phyloP scores from a whole-genome alignment of 2,797 vertebrate species.

The Buceros bicornis region DNA sequence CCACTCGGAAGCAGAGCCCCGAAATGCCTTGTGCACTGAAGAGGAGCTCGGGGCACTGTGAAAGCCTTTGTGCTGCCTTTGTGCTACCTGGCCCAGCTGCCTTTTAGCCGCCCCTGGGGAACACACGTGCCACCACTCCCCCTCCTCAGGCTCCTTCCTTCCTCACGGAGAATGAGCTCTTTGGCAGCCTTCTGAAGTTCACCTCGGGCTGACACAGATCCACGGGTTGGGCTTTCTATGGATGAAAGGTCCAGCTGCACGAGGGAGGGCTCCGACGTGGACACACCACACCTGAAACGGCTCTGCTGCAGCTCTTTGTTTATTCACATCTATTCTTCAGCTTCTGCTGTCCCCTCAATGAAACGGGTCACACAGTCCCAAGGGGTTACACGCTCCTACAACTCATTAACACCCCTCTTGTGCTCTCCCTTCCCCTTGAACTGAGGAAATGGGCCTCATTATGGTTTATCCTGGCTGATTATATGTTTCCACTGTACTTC shows the following conservation, averaged over 20 bases:
- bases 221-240: background rate
- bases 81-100: background rate
- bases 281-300: background rate
- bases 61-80: background rate
- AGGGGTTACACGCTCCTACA: background rate
- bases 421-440: background rate
- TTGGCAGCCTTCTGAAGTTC: background rate
- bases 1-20: background rate
- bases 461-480: background rate
- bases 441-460: background rate
- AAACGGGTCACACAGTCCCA: background rate
- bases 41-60: background rate
- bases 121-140: rapidly evolving
- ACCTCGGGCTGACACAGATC: background rate
- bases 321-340: background rate
- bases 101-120: background rate
- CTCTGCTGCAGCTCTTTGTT: background rate
- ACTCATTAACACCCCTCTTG: background rate
- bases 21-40: background rate
- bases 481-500: background rate
- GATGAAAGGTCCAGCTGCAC: background rate
- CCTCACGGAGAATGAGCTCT: background rate
- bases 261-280: background rate
- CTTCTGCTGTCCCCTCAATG: background rate
- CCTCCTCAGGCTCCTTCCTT: background rate